Percentiles rank a stretch among this genome's conserved stretches.
Evolutionary conservation across 1,140 invertebrate genomes (phyloP).

Genomic region (Orius laevigatus): DNA sequence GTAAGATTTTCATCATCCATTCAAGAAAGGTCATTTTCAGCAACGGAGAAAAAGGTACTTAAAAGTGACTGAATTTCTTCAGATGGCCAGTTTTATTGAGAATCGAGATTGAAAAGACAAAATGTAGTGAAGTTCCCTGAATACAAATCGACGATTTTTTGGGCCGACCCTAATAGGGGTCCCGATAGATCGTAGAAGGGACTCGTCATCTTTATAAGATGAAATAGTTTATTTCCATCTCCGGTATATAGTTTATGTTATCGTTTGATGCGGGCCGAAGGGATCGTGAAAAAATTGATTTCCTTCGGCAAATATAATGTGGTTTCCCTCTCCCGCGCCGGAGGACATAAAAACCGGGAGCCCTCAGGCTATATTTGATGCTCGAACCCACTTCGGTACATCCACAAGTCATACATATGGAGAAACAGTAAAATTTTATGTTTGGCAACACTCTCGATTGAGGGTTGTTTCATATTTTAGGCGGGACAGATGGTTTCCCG

Average conservation of each 20-base stretch:
- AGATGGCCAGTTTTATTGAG: too few relatives aligned
- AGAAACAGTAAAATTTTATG: conserved; percentile 20
- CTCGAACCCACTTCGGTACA: conserved; percentile 11
- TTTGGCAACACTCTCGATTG: conserved; percentile 9
- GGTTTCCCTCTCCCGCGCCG: neutral
- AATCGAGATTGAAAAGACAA: too few relatives aligned
- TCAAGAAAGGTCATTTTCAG: too few relatives aligned
- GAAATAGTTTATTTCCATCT: too few relatives aligned
- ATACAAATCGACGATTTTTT: too few relatives aligned
- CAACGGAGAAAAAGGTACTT: too few relatives aligned
- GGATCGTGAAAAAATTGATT: conserved; percentile 8
- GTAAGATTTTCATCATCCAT: too few relatives aligned
- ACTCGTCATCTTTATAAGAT: too few relatives aligned
- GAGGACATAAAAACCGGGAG: conserved; percentile 4
- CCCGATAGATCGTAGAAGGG: too few relatives aligned
- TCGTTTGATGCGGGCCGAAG: neutral
- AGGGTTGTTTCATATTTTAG: conserved; percentile 15
- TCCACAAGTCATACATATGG: conserved; percentile 20
- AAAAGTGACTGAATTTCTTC: too few relatives aligned
- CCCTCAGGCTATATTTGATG: conserved; percentile 7
- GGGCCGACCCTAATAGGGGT: too few relatives aligned
- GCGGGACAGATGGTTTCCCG: neutral
- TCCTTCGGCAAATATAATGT: neutral
- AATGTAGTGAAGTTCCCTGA: too few relatives aligned
- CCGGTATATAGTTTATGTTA: conserved; percentile 6